Base-by-base conservation (phyloP, 1,140 invertebrate species). In the Coenobita brevimanus region DNA sequence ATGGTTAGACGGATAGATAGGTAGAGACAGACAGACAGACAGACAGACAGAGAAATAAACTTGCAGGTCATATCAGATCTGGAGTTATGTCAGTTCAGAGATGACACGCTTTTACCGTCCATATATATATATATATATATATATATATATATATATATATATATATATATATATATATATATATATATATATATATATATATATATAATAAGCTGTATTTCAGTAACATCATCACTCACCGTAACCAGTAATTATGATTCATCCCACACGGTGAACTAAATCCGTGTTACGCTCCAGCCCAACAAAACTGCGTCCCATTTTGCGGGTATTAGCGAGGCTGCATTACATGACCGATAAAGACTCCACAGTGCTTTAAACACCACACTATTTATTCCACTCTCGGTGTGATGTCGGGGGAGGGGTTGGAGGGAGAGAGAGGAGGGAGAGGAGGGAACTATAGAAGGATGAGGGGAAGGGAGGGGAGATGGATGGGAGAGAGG, bases 261-360 rank as follows among this genome's bases (percentile, higher is more conserved):
- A n/a, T n/a, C n/a, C n/a, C n/a, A n/a, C n/a, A n/a, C n/a, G n/a
- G n/a, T n/a, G n/a, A n/a, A n/a, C n/a, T n/a, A n/a, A n/a, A 30
- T 33, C n/a, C 64, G 15, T 0, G 2, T 21, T 3, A 6, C 21
- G n/a, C 27, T 27, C n/a, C 27, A 24, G 27, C 64, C 64, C 21
- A 6, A 30, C 64, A 71, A 71, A 71, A 71, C 46, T 43, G n/a
- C 54, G 17, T 30, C 21, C 75, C 1, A 57, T 43, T 83, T 83
- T 73, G 57, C 50, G 54, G 67, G 27, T 83, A 83, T 73, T 71
- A 83, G 82, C 69, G 36, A 57, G 15, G 36, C 27, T 41, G 67
- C 82, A 83, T 83, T 75, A 83, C 43, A 73, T 33, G 67, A 73
- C 82, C 82, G 57, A 83, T 83, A 82, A 43, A 50, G 43, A 41